Evolutionary conservation across 2,113 vertebrate species (phyloP).

Genomic region (Gorsachius goisagi): DNA sequence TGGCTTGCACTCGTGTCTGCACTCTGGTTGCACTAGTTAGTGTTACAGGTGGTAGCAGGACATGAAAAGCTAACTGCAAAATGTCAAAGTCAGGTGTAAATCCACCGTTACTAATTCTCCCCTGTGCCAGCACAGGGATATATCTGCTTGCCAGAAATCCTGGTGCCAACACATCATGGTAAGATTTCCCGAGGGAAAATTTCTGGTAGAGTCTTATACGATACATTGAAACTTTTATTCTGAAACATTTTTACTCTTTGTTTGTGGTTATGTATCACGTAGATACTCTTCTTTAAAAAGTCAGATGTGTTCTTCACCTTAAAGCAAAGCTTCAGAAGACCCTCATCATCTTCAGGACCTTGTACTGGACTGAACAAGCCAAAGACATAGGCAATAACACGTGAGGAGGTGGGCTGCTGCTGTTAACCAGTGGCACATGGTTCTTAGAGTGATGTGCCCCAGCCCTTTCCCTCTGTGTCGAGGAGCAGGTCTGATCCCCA

Average conservation of each 20-base stretch:
- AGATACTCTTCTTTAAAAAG: background rate
- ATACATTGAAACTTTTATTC: background rate
- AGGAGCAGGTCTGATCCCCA: background rate
- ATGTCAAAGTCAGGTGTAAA: background rate
- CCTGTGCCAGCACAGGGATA: background rate
- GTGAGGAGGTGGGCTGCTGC: background rate
- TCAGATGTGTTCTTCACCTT: background rate
- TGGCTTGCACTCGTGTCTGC: background rate
- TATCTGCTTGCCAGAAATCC: background rate
- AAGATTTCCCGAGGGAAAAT: background rate
- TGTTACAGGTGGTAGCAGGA: background rate
- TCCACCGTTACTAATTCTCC: background rate
- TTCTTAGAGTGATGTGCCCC: background rate
- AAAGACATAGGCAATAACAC: background rate
- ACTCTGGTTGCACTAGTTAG: background rate
- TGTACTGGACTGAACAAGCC: background rate
- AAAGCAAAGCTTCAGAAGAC: background rate
- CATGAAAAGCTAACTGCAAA: background rate
- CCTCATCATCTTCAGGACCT: background rate
- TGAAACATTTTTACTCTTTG: background rate
- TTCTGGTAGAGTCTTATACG: background rate
- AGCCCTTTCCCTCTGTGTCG: fast-evolving
- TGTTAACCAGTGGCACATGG: background rate
- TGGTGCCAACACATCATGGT: background rate
- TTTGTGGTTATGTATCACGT: fast-evolving